Base-by-base conservation (phyloP, 2,797 vertebrate species). In the Sus cebifrons region DNA sequence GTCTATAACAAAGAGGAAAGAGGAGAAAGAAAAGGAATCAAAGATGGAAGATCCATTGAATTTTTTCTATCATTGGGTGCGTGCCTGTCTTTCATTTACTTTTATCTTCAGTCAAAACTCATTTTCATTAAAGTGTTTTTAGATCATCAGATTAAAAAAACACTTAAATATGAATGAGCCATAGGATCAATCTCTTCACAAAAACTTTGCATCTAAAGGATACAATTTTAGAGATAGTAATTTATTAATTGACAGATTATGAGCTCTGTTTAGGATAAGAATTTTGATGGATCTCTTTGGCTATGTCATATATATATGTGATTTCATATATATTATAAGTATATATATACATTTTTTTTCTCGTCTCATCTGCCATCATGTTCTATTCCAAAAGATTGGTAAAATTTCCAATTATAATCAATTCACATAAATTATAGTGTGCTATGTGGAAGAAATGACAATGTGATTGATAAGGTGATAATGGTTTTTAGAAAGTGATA, bases 71-170 rank as follows among this genome's bases (percentile, higher is more conserved):
- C 44, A 49, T 18, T 27, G 21, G 5, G 27, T 20, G 5, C n/a
- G 0, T 21, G 64, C 0, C 7, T 60, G 4, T 71, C 54, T 52
- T 5, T 54, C 1, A 20, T 82, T 74, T 73, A 71, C 36, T 44
- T 40, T 86, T 4, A 5, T 79, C 12, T 70, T 92, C n/a, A 91
- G 14, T 89, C 62, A 73, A 86, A 94, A 86, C 29, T 89, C 70
- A 25, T 40, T 36, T 36, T 74, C 23, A 73, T 82, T 27, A 64
- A 86, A 83, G 27, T 54, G 52, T 83, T 52, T 49, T 93, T 21
- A 82, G 17, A 14, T 96, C 64, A 36, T 25, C n/a, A 70, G 3
- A 52, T 93, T 94, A 58, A 83, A 88, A 88, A 68, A 29, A 60
- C 12, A 73, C 5, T 88, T 12, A 92, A 68, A 89, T 83, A 25